Evolutionary conservation across 30 jellyfish, hydroid and myxozoan genomes (phyloP).

Genomic region (Hydractinia echinata): DNA sequence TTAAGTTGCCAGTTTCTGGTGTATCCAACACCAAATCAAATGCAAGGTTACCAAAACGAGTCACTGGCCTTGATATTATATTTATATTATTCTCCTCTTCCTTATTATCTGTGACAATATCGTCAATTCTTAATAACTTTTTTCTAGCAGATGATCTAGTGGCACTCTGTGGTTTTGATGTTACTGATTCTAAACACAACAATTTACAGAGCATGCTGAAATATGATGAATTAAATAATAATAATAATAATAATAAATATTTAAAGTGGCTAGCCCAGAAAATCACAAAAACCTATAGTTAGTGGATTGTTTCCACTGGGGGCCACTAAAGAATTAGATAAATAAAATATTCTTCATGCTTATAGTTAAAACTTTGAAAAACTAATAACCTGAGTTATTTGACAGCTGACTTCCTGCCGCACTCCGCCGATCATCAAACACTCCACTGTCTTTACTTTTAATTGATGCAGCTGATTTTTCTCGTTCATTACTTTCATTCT

Average conservation of each 20-base stretch:
- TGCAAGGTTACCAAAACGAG: constrained; percentile 21
- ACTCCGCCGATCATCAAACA: neutral
- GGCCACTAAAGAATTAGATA: too few relatives aligned
- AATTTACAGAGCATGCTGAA: neutral
- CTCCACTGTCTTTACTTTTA: constrained; percentile 25
- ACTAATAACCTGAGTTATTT: neutral
- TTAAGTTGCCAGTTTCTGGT: constrained; percentile 30
- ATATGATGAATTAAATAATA: neutral
- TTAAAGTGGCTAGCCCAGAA: too few relatives aligned
- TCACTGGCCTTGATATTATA: constrained; percentile 10
- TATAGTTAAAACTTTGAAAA: neutral
- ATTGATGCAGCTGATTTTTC: constrained; percentile 14
- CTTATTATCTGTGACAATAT: neutral
- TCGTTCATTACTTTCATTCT: neutral
- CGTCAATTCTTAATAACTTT: constrained; percentile 3
- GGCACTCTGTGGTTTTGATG: neutral
- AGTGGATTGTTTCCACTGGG: too few relatives aligned
- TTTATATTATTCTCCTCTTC: neutral
- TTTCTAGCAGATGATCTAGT: constrained; percentile 12
- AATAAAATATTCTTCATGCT: neutral
- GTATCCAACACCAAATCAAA: constrained; percentile 26
- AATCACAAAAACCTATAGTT: too few relatives aligned
- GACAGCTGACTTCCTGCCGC: neutral
- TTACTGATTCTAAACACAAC: neutral
- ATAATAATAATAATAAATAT: too few relatives aligned